Evolutionary conservation across 2,888 invertebrate species (phyloP).

Genomic region (Zeuzera pyrina): DNA sequence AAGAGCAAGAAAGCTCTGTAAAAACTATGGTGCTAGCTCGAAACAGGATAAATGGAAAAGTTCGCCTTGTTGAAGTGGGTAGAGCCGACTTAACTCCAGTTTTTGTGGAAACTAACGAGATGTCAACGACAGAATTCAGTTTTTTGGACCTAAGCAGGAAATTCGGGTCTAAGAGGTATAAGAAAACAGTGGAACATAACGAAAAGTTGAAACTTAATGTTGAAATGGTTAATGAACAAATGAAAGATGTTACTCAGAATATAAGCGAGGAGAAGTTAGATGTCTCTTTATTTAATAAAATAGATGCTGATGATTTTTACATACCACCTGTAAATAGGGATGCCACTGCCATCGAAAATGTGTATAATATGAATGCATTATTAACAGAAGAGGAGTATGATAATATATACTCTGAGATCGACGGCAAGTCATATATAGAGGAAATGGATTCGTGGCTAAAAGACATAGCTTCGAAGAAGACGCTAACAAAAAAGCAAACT

Average conservation of each 20-base stretch:
- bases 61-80: slow-evolving; percentile 39
- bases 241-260: slow-evolving; percentile 65
- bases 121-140: slow-evolving; percentile 31
- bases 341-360: slow-evolving; percentile 50
- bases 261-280: slow-evolving; percentile 44
- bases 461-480: slow-evolving; percentile 20
- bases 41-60: slow-evolving; percentile 47
- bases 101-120: slow-evolving; percentile 20
- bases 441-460: slow-evolving; percentile 32
- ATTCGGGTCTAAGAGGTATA: slow-evolving; percentile 77
- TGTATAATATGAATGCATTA: slow-evolving; percentile 59
- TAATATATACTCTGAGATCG: slow-evolving; percentile 38
- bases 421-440: slow-evolving; percentile 25
- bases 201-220: slow-evolving; percentile 74
- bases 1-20: slow-evolving; percentile 33
- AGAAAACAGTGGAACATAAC: slow-evolving; percentile 71
- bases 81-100: slow-evolving; percentile 31
- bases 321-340: slow-evolving; percentile 64
- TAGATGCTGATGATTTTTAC: slow-evolving; percentile 53
- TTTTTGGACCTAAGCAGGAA: slow-evolving; percentile 68
- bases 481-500: slow-evolving; percentile 22
- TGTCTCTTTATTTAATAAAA: slow-evolving; percentile 35
- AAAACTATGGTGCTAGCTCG: slow-evolving; percentile 41
- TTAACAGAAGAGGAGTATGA: slow-evolving; percentile 49
- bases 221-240: slow-evolving; percentile 69